Conservation (phyloP, 2,113 vertebrate species). For the Sturnira hondurensis region DNA sequence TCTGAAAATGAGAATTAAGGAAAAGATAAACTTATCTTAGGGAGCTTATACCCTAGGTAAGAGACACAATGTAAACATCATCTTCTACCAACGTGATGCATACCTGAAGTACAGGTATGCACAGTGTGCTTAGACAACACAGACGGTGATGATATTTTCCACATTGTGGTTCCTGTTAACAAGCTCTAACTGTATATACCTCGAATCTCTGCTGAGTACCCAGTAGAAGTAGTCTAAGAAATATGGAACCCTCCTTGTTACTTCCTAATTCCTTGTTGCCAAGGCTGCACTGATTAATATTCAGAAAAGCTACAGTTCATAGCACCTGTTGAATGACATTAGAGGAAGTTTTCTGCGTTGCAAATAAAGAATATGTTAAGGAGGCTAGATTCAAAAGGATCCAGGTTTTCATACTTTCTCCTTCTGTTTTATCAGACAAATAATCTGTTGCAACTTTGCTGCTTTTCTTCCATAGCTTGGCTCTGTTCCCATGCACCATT, state of each 20-base stretch:
- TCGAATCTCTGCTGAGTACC: neutral
- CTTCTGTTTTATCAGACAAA: constrained; percentile 85
- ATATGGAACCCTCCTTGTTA: neutral
- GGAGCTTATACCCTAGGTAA: neutral
- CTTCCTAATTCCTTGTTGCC: constrained; percentile 34
- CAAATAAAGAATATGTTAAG: constrained; percentile 68
- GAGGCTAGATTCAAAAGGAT: constrained; percentile 71
- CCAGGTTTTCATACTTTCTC: constrained; percentile 73
- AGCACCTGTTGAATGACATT: constrained; percentile 76
- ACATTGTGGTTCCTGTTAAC: neutral
- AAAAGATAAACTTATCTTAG: neutral
- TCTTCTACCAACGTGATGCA: neutral
- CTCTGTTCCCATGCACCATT: constrained; percentile 80
- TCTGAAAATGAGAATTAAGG: neutral
- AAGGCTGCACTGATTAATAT: constrained; percentile 51
- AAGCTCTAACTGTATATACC: neutral
- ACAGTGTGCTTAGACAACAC: neutral
- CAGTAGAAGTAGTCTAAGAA: neutral
- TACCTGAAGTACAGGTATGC: neutral
- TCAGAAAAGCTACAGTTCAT: constrained; percentile 70
- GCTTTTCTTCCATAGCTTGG: constrained; percentile 83
- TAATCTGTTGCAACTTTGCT: constrained; percentile 84
- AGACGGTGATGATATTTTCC: neutral
- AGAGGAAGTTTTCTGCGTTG: constrained; percentile 73
- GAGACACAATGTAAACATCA: neutral